These are phyloP conservation scores for Ceratina australensis DNA, from an alignment of 1,140 invertebrate species.

Conservation along the genomic window DNA sequence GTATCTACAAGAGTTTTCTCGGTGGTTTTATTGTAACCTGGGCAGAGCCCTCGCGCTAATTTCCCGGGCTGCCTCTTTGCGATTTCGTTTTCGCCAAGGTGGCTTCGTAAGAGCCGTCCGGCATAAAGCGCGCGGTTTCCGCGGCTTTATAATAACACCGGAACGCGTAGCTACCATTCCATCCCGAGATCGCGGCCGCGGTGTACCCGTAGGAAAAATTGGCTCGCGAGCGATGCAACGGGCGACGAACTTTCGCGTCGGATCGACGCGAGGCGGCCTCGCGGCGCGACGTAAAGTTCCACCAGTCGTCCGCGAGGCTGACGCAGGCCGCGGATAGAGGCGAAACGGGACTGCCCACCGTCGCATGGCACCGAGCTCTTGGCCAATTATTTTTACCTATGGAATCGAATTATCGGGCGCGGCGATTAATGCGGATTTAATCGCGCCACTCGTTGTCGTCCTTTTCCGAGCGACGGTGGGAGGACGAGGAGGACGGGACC, in stretches of 20 bases:
- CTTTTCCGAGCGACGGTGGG: conserved; percentile 1
- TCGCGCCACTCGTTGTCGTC: conserved; percentile 62
- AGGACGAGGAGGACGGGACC: neutral
- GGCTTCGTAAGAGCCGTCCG: neutral
- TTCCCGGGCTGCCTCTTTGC: conserved; percentile 52
- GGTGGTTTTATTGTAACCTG: conserved; percentile 30
- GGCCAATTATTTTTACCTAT: conserved; percentile 70
- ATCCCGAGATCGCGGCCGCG: too few relatives aligned
- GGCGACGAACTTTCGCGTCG: conserved; percentile 8
- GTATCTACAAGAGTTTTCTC: conserved; percentile 20
- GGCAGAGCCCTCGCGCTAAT: conserved; percentile 40
- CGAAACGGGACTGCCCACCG: conserved; percentile 41
- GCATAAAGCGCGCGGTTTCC: too few relatives aligned
- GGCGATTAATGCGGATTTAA: conserved; percentile 75
- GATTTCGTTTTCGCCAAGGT: conserved; percentile 33
- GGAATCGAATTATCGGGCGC: conserved; percentile 69
- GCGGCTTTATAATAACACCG: too few relatives aligned
- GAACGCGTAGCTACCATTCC: too few relatives aligned
- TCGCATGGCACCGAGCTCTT: conserved; percentile 45
- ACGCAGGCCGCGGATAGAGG: conserved; percentile 33
- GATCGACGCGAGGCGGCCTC: conserved; percentile 2
- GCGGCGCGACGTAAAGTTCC: neutral
- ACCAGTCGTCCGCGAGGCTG: conserved; percentile 6
- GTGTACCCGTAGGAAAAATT: conserved; percentile 6
- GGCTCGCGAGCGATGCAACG: neutral